Base-by-base conservation (phyloP, 2,113 vertebrate genomes). In the Aramus guarauna region DNA sequence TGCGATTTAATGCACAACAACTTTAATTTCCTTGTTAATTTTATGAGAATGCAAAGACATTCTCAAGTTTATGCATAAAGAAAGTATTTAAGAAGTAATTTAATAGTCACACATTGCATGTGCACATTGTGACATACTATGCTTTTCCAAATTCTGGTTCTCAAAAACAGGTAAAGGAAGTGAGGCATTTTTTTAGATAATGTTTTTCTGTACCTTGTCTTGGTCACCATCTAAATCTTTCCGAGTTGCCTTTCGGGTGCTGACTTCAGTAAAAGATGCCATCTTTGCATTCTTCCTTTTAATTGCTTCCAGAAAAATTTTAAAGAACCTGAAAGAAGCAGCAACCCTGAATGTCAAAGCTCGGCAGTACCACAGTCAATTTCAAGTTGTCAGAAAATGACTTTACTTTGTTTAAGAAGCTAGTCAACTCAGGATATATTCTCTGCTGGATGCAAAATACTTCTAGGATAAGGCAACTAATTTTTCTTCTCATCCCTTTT, bases 241-340 rank as follows among this genome's bases (percentile, higher is more conserved):
- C 68, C 76, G 82, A 13, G 98, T 98, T 81, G 98, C 99, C 95
- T 98, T 99, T 56, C 99, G 98, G 2, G 97, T 88, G 34, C 98
- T 98, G 62, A 99, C 98, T 7, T 96, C 97, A 66, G 97, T 98
- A 56, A 99, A 98, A 60, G 98, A 98, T 3, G 98, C 97, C 64
- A 99, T 95, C 95, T 99, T 99, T 55, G 98, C 96, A 12, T 62
- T 98, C 91, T 97, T 99, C 96, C 97, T 99, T 95, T 98, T 99
- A 85, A 99, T 98, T 56, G 98, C 96, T 53, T 99, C 99, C 30
- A 99, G 96, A 50, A 99, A 91, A 30, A 99, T 91, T 81, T 97
- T 98, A 75, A 99, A 99, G 95, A 99, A 99, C 45, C 99, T 99
- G 97, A 58, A 64, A 94, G 80, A 8, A 68, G 48, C 63, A 89